Conservation (phyloP, 2,113 vertebrate genomes). For the Microtus oregoni region DNA sequence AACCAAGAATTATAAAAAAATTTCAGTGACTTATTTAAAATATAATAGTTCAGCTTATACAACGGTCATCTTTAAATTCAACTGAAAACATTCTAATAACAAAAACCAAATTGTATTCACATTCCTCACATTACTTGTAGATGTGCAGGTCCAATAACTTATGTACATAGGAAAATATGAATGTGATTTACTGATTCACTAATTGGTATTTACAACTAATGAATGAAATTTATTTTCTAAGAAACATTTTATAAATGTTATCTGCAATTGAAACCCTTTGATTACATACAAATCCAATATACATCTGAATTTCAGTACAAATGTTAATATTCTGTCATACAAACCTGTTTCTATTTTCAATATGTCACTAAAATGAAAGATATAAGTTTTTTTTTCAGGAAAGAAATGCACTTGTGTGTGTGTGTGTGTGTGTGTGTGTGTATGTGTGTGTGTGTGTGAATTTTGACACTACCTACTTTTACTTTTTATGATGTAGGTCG, state of each 20-base stretch:
- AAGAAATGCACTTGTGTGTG: background rate
- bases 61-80: conserved; percentile 25
- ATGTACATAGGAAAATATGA: background rate
- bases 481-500: conserved; percentile 87
- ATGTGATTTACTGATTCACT: background rate
- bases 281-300: background rate
- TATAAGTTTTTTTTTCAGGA: background rate
- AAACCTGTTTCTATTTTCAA: conserved; percentile 40
- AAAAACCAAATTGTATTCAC: background rate
- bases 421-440: background rate
- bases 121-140: conserved; percentile 24
- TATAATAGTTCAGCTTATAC: background rate
- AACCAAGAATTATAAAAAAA: conserved; percentile 36
- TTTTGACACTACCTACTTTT: conserved; percentile 24
- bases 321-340: background rate
- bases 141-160: background rate
- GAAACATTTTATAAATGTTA: conserved; percentile 27
- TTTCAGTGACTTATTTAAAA: conserved; percentile 51
- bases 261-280: conserved; percentile 8
- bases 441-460: background rate
- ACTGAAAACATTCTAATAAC: conserved; percentile 5
- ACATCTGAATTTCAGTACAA: background rate
- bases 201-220: background rate
- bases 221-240: conserved; percentile 8
- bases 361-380: conserved; percentile 56